These are phyloP conservation scores for Nibea coibor DNA, from an alignment of 2,113 vertebrate genomes.

Conservation along the genomic window DNA sequence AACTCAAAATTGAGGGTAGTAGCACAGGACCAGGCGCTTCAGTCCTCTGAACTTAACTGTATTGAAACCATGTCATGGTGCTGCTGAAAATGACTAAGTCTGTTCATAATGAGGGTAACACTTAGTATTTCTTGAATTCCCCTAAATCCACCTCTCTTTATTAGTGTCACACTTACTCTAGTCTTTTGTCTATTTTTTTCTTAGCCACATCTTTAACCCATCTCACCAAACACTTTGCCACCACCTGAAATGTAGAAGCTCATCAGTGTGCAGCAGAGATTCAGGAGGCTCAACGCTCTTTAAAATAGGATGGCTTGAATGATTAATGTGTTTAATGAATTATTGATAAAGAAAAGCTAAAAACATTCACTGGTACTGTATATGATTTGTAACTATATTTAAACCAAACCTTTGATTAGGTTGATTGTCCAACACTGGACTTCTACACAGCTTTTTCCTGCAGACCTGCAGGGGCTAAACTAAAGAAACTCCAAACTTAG, in stretches of 20 bases:
- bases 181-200: neutral
- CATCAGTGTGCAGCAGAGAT: neutral
- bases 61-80: neutral
- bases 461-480: neutral
- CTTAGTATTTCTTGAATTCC: neutral
- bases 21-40: neutral
- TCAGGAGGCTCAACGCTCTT: neutral
- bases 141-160: neutral
- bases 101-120: neutral
- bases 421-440: neutral
- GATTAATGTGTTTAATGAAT: neutral
- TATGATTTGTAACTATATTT: slow-evolving; percentile 1
- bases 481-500: neutral
- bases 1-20: neutral
- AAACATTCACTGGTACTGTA: neutral
- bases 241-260: neutral
- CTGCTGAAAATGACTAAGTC: neutral
- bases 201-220: neutral
- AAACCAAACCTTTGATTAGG: neutral
- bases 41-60: slow-evolving; percentile 3
- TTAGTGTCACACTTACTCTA: slow-evolving; percentile 4
- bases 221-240: neutral
- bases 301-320: neutral
- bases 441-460: neutral
- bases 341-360: neutral